Evolutionary conservation across 1,140 invertebrate species (phyloP), one percentile per base, ranked within the genome.

Genomic region (Ptiloglossa arizonensis): DNA sequence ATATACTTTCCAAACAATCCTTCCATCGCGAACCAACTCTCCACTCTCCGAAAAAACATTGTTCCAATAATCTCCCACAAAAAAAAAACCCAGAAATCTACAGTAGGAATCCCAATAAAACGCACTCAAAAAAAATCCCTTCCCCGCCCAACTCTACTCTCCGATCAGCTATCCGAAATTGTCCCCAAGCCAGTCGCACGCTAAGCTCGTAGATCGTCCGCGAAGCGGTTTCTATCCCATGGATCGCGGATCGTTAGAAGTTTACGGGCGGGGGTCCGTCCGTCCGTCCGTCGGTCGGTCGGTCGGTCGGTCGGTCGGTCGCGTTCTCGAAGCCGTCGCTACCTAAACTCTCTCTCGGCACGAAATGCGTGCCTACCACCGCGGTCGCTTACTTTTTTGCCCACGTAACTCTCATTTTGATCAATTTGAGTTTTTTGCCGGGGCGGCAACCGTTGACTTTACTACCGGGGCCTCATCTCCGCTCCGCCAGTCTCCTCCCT

Each of bases 391-490:
- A 83, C 83, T 87, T 86, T 87, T 90, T 90, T 90, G 80, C 89
- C 76, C 88, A 87, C 85, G 89, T 86, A 87, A 88, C 82, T 87
- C 89, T 90, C 86, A 89, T 90, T 90, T 91, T 75, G 84, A 85
- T 85, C 86, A 90, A 90, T 90, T 90, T 89, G 63, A 73, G 70
- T 87, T 90, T 91, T 90, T 89, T 90, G 80, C 75, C 63, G 64
- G 81, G 83, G 83, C 88, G 86, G 86, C 85, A 89, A 82, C 85
- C 84, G 84, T 88, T 89, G 87, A 89, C 87, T 90, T 87, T 87
- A 86, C 83, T 85, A 84, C 82, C 83, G 72, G 62, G 63, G 86
- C 78, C 83, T 85, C 86, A 86, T 89, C 82, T 84, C 66, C 22
- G 69, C 73, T 82, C 73, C 59, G 76, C 44, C 72, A 17, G 71